Percentiles rank a stretch among this genome's conserved stretches.
These are phyloP conservation scores for Megalops cyprinoides DNA, from an alignment of 2,797 vertebrate species.

Conservation along the genomic window DNA sequence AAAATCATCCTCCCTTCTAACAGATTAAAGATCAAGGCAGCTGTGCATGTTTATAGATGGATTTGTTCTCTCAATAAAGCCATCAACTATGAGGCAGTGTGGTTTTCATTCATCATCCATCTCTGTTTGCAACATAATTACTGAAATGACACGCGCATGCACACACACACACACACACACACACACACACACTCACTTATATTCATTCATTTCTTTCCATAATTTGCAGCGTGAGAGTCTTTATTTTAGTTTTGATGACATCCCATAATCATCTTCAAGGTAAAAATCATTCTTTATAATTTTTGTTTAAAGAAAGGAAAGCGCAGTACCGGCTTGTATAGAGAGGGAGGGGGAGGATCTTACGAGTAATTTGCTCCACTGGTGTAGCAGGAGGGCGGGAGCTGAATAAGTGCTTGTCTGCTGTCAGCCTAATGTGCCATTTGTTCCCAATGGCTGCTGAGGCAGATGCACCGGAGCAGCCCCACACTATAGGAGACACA, in stretches of 20 bases:
- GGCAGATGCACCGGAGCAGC: conserved; percentile 15
- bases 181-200: too few species aligned
- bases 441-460: conserved; percentile 36
- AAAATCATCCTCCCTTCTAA: conserved; percentile 10
- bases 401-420: conserved; percentile 38
- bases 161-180: too few species aligned
- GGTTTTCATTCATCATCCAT: background rate
- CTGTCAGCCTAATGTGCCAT: conserved; percentile 38
- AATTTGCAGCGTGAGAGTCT: too few species aligned
- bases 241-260: too few species aligned
- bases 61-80: background rate
- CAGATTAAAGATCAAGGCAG: conserved; percentile 18
- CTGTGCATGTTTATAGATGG: background rate
- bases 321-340: background rate
- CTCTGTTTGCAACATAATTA: background rate
- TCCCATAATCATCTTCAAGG: too few species aligned
- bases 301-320: too few species aligned
- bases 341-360: background rate
- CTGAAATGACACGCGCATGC: too few species aligned
- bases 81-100: background rate
- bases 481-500: background rate
- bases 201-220: too few species aligned
- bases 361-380: conserved; percentile 31
- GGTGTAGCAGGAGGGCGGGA: conserved; percentile 20
- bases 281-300: too few species aligned